phyloP scores from a whole-genome alignment of 2,113 vertebrate genomes.

The Amia ocellicauda region DNA sequence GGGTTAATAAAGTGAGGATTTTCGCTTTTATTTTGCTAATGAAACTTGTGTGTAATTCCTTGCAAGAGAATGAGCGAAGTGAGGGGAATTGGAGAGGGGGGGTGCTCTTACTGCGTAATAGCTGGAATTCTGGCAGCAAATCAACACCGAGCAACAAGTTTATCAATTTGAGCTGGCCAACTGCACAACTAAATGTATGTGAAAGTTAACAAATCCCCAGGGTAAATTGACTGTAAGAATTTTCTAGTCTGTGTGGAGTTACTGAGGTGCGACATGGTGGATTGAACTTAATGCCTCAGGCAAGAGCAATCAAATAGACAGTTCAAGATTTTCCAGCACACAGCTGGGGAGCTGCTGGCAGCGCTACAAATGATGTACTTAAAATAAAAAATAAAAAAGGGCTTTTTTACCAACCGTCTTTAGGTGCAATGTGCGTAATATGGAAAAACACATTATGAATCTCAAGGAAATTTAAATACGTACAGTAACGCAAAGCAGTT shows the following conservation, averaged over 20 bases:
- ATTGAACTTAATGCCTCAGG: conserved; percentile 84
- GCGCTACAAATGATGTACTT: conserved; percentile 74
- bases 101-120: conserved; percentile 11
- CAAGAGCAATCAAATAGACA: conserved; percentile 80
- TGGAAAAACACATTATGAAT: too few species aligned
- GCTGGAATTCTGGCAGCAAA: conserved; percentile 42
- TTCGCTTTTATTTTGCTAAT: conserved; percentile 37
- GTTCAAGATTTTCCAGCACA: conserved; percentile 71
- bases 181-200: conserved; percentile 82
- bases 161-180: conserved; percentile 83
- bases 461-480: too few species aligned
- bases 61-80: conserved; percentile 14
- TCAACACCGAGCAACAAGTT: conserved; percentile 73
- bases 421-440: conserved; percentile 24
- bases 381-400: conserved; percentile 51
- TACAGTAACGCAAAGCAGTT: too few species aligned
- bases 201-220: conserved; percentile 86
- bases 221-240: conserved; percentile 78
- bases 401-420: conserved; percentile 35
- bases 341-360: conserved; percentile 65
- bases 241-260: conserved; percentile 75
- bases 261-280: conserved; percentile 81
- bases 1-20: conserved; percentile 36
- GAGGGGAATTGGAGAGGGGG: conserved; percentile 1
- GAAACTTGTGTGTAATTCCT: conserved; percentile 37